Percentiles rank a stretch among this genome's conserved stretches.
phyloP scores from a whole-genome alignment of 1,140 invertebrate genomes.

The Macrosteles quadrilineatus region DNA sequence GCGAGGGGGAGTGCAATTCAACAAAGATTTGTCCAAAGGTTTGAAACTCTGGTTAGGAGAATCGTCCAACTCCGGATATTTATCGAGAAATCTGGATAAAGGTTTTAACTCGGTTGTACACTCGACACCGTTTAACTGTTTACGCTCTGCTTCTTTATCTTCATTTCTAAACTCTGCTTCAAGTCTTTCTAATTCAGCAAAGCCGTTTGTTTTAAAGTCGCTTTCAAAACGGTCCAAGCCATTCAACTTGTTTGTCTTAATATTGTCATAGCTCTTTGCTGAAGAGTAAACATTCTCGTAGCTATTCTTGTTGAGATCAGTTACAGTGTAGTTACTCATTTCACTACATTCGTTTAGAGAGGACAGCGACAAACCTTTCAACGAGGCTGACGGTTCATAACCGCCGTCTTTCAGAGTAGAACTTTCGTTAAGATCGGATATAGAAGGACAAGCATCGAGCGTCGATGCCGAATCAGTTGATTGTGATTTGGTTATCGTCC shows the following conservation, averaged over 20 bases:
- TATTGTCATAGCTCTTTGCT: not conserved
- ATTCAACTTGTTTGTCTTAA: too few relatives aligned
- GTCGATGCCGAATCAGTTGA: slow-evolving; percentile 34
- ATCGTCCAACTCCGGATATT: slow-evolving; percentile 13
- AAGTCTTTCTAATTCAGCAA: slow-evolving; percentile 8
- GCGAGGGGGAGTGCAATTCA: not conserved
- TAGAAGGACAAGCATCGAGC: slow-evolving; percentile 34
- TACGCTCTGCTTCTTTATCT: not conserved
- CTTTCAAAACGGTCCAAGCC: not conserved
- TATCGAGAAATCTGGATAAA: slow-evolving; percentile 9
- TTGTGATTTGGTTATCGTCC: slow-evolving; percentile 32
- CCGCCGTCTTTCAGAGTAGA: slow-evolving; percentile 35
- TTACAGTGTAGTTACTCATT: not conserved
- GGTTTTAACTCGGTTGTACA: not conserved
- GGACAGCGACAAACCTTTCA: slow-evolving; percentile 19
- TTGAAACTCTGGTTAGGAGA: not conserved
- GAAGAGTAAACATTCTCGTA: slow-evolving; percentile 6
- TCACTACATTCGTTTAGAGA: slow-evolving; percentile 23
- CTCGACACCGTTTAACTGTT: not conserved
- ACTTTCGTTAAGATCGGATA: slow-evolving; percentile 30
- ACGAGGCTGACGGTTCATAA: not conserved
- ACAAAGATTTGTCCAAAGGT: not conserved
- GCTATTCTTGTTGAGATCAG: slow-evolving; percentile 14
- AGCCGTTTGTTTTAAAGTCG: not conserved
- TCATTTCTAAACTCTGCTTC: slow-evolving; percentile 4